These are phyloP conservation scores for Dinomys branickii DNA, from an alignment of 2,113 vertebrate species.

Conservation along the genomic window DNA sequence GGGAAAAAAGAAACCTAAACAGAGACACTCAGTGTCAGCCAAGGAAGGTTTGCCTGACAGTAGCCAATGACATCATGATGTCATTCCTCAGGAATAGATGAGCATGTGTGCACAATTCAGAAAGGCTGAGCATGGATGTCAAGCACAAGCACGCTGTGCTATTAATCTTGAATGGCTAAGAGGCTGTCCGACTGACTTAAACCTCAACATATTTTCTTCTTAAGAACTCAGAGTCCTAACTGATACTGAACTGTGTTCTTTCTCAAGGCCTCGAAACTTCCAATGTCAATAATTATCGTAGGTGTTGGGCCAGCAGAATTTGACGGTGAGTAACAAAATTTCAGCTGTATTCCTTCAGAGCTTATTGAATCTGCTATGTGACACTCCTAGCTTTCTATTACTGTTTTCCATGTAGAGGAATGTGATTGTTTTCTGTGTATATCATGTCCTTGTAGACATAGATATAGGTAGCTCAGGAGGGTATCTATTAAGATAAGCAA, in stretches of 20 bases:
- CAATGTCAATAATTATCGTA: conserved; percentile 98
- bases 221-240: conserved; percentile 27
- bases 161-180: not conserved
- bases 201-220: not conserved
- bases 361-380: not conserved
- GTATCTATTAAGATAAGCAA: not conserved
- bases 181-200: not conserved
- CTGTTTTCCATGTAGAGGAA: not conserved
- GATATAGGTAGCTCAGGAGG: not conserved
- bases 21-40: not conserved
- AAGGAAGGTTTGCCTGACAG: not conserved
- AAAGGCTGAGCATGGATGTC: not conserved
- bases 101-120: not conserved
- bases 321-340: conserved; percentile 89
- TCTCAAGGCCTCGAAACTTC: conserved; percentile 93
- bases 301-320: conserved; percentile 97
- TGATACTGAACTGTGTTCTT: conserved; percentile 66
- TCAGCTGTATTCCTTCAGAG: not conserved
- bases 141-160: not conserved
- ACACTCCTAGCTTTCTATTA: not conserved
- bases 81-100: not conserved
- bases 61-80: not conserved
- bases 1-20: not conserved
- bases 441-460: not conserved
- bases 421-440: not conserved